Conservation (phyloP, 2,888 invertebrate species). For the Tachina fera region DNA sequence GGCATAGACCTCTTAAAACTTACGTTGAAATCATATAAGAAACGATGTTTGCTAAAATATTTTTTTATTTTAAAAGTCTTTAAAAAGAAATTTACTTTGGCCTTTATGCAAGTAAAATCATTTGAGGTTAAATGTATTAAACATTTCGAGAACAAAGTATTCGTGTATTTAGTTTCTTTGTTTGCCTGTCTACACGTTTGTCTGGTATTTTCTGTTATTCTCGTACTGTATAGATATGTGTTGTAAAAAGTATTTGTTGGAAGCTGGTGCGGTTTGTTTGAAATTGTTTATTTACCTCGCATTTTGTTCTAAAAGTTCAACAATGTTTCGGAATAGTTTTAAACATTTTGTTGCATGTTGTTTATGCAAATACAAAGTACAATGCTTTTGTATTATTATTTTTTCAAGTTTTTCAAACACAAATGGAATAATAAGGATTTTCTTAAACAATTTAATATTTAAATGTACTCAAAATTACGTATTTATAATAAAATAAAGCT, state of each 20-base stretch:
- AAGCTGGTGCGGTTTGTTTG: not conserved
- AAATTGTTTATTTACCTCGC: slow-evolving; percentile 1
- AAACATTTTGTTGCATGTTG: not conserved
- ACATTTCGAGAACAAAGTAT: not conserved
- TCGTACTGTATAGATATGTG: not conserved
- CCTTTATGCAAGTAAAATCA: not conserved
- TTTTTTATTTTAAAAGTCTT: not conserved
- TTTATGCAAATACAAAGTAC: not conserved
- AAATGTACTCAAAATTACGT: not conserved
- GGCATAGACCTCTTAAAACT: too few relatives aligned
- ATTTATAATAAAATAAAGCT: not conserved
- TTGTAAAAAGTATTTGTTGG: not conserved
- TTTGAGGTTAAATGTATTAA: not conserved
- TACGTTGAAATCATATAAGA: too few relatives aligned
- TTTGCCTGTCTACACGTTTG: slow-evolving; percentile 8
- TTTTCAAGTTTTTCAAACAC: not conserved
- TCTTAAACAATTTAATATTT: slow-evolving; percentile 31
- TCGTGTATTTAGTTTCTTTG: not conserved
- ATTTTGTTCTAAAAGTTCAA: not conserved
- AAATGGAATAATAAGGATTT: slow-evolving; percentile 38
- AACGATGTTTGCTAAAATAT: too few relatives aligned
- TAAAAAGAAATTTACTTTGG: not conserved
- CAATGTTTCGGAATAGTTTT: slow-evolving; percentile 43
- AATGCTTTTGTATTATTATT: too few relatives aligned
- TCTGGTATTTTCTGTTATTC: not conserved